Percentiles rank a stretch among this genome's conserved stretches.
phyloP scores from a whole-genome alignment of 2,888 invertebrate genomes.

The Drosophila fulvimacula region DNA sequence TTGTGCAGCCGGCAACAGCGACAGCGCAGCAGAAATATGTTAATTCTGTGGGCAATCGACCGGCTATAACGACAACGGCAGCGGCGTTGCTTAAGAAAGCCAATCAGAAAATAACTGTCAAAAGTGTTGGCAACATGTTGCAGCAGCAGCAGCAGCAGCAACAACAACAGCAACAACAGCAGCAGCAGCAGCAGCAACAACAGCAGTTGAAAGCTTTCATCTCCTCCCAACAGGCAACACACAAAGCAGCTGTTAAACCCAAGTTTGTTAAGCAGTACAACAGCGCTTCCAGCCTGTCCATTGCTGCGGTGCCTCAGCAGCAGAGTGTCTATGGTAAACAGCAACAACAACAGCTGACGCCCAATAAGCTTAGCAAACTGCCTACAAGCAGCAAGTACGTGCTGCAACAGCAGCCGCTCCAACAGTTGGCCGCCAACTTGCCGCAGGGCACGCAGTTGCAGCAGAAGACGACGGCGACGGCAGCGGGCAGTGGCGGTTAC shows the following conservation, averaged over 20 bases:
- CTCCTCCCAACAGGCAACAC: slow-evolving; percentile 65
- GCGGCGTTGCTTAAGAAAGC: slow-evolving; percentile 57
- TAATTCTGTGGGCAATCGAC: slow-evolving; percentile 43
- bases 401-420: slow-evolving; percentile 73
- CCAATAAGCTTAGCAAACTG: slow-evolving; percentile 77
- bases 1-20: slow-evolving; percentile 61
- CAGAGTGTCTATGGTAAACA: slow-evolving; percentile 55
- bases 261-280: slow-evolving; percentile 83
- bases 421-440: slow-evolving; percentile 72
- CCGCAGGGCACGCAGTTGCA: slow-evolving; percentile 82
- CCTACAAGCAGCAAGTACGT: slow-evolving; percentile 66
- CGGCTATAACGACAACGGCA: slow-evolving; percentile 47
- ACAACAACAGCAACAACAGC: slow-evolving; percentile 74
- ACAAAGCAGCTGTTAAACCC: slow-evolving; percentile 66
- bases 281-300: slow-evolving; percentile 58
- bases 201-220: slow-evolving; percentile 67
- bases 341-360: slow-evolving; percentile 52
- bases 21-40: slow-evolving; percentile 77
- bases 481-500: slow-evolving; percentile 48
- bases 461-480: slow-evolving; percentile 65
- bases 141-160: slow-evolving; percentile 78
- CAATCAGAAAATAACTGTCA: slow-evolving; percentile 68
- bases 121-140: slow-evolving; percentile 72
- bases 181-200: slow-evolving; percentile 61
- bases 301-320: slow-evolving; percentile 61